phyloP scores from a whole-genome alignment of 2,888 invertebrate species.

The Epinotia demarniana region DNA sequence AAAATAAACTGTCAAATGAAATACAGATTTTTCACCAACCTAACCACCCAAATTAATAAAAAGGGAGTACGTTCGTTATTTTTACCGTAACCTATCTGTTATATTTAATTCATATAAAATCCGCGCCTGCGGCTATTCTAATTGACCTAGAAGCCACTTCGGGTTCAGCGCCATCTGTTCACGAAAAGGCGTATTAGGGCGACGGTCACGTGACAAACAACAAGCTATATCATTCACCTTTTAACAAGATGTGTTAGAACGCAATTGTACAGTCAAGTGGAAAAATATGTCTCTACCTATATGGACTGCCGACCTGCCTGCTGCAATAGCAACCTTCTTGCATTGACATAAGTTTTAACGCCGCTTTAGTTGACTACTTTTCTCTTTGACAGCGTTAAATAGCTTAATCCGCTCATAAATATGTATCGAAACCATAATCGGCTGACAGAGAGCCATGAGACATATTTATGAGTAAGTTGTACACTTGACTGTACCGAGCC shows the following conservation, averaged over 20 bases:
- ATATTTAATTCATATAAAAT: conserved; percentile 41
- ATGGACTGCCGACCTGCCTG: too few species aligned
- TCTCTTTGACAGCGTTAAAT: too few species aligned
- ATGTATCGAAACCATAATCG: too few species aligned
- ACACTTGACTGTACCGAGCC: background rate
- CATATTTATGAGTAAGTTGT: too few species aligned
- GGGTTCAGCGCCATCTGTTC: conserved; percentile 50
- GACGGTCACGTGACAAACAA: background rate
- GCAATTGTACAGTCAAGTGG: background rate
- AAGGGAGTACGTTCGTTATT: conserved; percentile 5
- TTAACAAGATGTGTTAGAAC: background rate
- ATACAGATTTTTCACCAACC: conserved; percentile 19
- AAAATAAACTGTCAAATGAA: background rate
- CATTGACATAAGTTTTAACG: too few species aligned
- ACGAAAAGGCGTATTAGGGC: background rate
- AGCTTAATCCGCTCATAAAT: too few species aligned
- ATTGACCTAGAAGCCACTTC: conserved; percentile 80
- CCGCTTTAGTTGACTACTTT: too few species aligned
- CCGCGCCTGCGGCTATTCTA: conserved; percentile 56
- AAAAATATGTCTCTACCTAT: too few species aligned
- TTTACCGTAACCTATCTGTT: conserved; percentile 35
- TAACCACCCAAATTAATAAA: conserved; percentile 1
- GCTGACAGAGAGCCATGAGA: too few species aligned
- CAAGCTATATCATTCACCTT: background rate
- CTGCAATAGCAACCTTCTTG: too few species aligned